Base-by-base conservation (phyloP, 2,113 vertebrate genomes). In the Barbus barbus region DNA sequence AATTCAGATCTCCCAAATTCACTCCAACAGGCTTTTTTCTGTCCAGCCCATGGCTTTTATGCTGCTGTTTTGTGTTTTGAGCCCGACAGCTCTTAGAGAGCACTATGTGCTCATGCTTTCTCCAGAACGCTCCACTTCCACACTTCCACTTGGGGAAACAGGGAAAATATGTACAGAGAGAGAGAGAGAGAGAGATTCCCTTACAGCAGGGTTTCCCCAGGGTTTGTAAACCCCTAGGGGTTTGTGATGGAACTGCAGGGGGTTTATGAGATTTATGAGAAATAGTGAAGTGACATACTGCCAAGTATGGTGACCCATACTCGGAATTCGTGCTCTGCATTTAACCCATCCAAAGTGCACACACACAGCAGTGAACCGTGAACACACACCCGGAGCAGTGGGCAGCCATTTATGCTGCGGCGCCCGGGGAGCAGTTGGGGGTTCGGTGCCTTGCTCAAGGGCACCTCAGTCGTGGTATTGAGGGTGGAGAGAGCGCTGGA, bases 31-130 rank as follows among this genome's bases (percentile, higher is more conserved):
- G 12, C 5, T 65, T 83, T 56, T 79, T 65, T 41, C 67, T 74
- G 9, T 13, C 11, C 63, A 72, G 13, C 58, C 80, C 12, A n/a
- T 72, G 67, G 44, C 72, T 67, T 83, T 79, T 63, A 83, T 61
- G 24, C 22, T 46, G 67, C 74, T 75, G 61, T 58, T 12, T 44
- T 44, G 41, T 44, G 41, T 44, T 78, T 76, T 86, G 69, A 83
- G 46, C 44, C 11, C 31, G 51, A 76, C 60, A 79, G 61, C 33
- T 72, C 78, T 92, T 89, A 89, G 69, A 90, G 88, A 91, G 88
- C 89, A 84, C 87, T 91, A 90, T 89, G 86, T 90, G 84, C 86
- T 18, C 84, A 84, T 88, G 86, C 89, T 86, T 87, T 83, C 81
- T 74, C 63, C 73, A 58, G 83, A 90, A 86, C 79, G 81, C 82